Base-by-base conservation (phyloP, 1,140 invertebrate genomes). In the Scaptomyza pallida region DNA sequence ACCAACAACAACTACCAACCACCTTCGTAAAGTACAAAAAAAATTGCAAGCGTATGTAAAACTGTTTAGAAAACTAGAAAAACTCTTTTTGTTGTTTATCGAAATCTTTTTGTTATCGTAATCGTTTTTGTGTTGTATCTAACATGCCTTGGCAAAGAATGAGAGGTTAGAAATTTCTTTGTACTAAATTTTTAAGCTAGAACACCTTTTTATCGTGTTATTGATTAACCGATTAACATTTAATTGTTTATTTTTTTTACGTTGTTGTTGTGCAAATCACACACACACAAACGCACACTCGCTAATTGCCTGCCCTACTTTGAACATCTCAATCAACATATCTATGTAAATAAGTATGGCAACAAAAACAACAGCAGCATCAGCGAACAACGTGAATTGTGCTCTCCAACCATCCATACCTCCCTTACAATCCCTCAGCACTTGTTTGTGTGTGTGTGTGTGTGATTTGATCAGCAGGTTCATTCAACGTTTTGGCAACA, bases 21-120 rank as follows among this genome's bases (percentile, higher is more conserved):
- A 68, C 37, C 60, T 56, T 23, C 54, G 54, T 44, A 62, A 69
- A 54, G 37, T 48, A 52, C 40, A 40, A 40, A 3, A 21, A 41
- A 40, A 51, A 51, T 12, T 19, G 3, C 15, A 60, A 70, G 60
- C 67, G 67, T 70, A 70, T 70, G 67, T 64, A 70, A 55, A 61
- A 55, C 45, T 63, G 60, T 17, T 41, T n/a, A n/a, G n/a, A n/a
- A n/a, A n/a, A n/a, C n/a, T n/a, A n/a, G n/a, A n/a, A n/a, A n/a
- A n/a, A n/a, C 16, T 5, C 16, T 8, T 13, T 26, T 48, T 6
- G 8, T 26, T 26, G n/a, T 44, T 44, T n/a, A 3, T 44, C 19
- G 17, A 26, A 16, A 19, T n/a, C 9, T 47, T 33, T 16, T 50
- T 26, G 19, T 60, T 60, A 12, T 59, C 9, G 15, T 16, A 43